Evolutionary conservation across 2,113 vertebrate genomes (phyloP).

Genomic region (Lampris megalopsis): DNA sequence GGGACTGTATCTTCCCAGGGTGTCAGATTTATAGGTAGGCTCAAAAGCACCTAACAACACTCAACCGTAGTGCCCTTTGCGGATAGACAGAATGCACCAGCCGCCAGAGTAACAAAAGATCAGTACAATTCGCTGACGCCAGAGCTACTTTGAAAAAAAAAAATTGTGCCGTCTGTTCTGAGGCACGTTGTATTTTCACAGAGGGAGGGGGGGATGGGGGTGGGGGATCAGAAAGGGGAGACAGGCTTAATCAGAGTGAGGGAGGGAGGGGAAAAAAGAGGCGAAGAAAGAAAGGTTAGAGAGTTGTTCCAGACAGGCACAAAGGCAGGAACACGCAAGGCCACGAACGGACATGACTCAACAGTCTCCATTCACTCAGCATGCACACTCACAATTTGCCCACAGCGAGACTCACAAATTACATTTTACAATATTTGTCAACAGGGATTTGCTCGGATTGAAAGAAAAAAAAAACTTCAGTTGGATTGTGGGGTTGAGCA

Average conservation of each 20-base stretch:
- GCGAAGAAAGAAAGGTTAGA: constrained; percentile 39
- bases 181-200: constrained; percentile 60
- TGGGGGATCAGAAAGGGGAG: constrained; percentile 33
- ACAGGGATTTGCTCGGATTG: too few species aligned
- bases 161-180: constrained; percentile 55
- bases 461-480: not conserved
- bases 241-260: constrained; percentile 44
- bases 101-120: constrained; percentile 52
- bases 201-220: constrained; percentile 25
- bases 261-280: constrained; percentile 44
- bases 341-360: constrained; percentile 30
- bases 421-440: too few species aligned
- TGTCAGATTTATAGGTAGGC: constrained; percentile 2
- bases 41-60: constrained; percentile 21
- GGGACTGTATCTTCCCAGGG: not conserved
- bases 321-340: constrained; percentile 65
- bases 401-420: too few species aligned
- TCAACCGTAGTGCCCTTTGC: constrained; percentile 5
- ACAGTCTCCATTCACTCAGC: constrained; percentile 24
- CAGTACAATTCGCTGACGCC: constrained; percentile 57
- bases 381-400: not conserved
- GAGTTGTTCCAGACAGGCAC: constrained; percentile 48
- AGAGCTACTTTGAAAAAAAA: constrained; percentile 56
- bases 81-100: constrained; percentile 12
- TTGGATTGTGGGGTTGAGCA: too few species aligned